Evolutionary conservation across 2,113 vertebrate species (phyloP).

Genomic region (Paramormyrops kingsleyae): DNA sequence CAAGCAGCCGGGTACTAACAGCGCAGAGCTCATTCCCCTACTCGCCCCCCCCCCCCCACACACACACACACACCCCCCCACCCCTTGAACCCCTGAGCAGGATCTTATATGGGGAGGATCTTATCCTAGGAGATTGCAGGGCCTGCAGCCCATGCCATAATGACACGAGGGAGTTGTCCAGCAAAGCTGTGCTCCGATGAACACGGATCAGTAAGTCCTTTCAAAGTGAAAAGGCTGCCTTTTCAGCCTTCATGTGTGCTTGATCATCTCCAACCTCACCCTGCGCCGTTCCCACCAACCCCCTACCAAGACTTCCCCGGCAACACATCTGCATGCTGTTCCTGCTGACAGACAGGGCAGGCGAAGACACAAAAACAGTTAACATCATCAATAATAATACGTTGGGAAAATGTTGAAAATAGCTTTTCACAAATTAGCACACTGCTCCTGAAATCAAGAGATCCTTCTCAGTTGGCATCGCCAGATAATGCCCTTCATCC

Average conservation of each 20-base stretch:
- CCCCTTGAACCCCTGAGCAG: background rate
- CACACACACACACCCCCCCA: background rate
- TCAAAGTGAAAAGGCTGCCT: slow-evolving; percentile 13
- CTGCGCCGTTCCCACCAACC: background rate
- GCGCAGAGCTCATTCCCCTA: background rate
- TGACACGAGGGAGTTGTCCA: background rate
- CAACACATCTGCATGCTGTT: background rate
- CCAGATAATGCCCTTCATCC: background rate
- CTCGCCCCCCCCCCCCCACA: background rate
- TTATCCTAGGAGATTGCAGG: background rate
- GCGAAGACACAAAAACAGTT: background rate
- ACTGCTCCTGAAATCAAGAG: background rate
- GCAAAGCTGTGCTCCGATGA: background rate
- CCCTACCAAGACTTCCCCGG: background rate
- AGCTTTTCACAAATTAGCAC: background rate
- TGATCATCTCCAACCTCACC: background rate
- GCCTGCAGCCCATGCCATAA: background rate
- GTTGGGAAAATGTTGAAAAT: background rate
- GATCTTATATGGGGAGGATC: background rate
- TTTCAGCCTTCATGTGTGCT: slow-evolving; percentile 8
- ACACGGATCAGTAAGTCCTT: slow-evolving; percentile 17
- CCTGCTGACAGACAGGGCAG: background rate
- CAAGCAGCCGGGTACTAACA: background rate
- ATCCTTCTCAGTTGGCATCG: background rate
- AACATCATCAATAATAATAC: background rate